Conservation (phyloP, 2,888 invertebrate species). For the Biston betularia region DNA sequence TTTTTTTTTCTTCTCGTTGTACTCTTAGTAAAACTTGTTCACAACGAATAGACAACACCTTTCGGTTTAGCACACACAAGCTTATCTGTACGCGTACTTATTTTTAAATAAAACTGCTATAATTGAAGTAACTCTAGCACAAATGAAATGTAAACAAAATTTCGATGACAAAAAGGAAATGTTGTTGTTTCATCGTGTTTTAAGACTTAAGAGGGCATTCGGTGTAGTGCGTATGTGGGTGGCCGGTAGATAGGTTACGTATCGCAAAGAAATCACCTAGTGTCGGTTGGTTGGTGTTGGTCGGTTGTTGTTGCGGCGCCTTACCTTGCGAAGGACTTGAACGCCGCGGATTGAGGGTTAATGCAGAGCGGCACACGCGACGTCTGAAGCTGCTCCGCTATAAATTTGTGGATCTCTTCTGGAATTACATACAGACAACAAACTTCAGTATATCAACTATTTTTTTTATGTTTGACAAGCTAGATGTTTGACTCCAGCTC, state of each 20-base stretch:
- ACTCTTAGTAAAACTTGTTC: no score
- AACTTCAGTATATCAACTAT: no score
- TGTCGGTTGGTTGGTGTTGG: slow-evolving; percentile 81
- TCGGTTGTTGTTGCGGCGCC: slow-evolving; percentile 77
- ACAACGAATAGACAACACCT: no score
- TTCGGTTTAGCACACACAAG: no score
- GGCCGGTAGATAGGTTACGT: slow-evolving; percentile 64
- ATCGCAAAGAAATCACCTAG: slow-evolving; percentile 86
- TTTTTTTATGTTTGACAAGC: no score
- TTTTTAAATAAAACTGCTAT: no score
- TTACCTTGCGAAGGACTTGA: slow-evolving; percentile 99
- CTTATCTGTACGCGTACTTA: no score
- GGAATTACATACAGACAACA: neutral
- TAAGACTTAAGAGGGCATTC: neutral
- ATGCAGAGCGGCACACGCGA: slow-evolving; percentile 99
- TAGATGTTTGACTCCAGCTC: no score
- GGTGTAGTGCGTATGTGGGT: slow-evolving; percentile 8
- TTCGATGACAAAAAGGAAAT: neutral
- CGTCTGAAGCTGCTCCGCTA: slow-evolving; percentile 97
- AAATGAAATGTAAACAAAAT: neutral
- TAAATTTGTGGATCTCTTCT: slow-evolving; percentile 99
- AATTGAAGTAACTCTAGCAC: neutral
- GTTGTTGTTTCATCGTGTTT: neutral
- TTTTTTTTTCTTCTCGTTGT: no score
- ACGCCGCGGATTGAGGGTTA: slow-evolving; percentile 99